These are phyloP conservation scores for Sebastes goodei DNA, from an alignment of 2,797 vertebrate species.

Conservation along the genomic window DNA sequence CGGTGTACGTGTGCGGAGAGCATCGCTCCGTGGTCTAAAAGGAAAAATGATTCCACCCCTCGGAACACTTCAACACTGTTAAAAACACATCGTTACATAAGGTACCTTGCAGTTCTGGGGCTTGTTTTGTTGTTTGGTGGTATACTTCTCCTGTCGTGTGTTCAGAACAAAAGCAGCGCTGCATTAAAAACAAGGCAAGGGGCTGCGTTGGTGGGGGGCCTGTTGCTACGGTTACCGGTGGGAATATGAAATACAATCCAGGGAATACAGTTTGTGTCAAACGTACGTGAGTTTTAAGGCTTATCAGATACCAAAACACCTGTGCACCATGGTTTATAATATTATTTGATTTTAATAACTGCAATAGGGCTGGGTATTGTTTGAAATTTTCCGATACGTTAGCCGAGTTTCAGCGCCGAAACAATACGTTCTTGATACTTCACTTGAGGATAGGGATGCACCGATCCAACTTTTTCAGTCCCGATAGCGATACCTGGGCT, in stretches of 20 bases:
- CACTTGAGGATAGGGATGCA: too few relatives aligned
- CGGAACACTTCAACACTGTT: constrained; percentile 9
- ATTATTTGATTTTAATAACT: neutral
- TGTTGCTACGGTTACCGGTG: neutral
- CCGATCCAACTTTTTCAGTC: too few relatives aligned
- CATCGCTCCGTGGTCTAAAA: constrained; percentile 90
- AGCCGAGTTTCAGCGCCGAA: neutral
- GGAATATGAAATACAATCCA: neutral
- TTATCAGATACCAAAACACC: neutral
- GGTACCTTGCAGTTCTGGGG: neutral
- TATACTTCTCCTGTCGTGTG: neutral
- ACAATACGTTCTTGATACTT: neutral
- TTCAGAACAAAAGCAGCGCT: constrained; percentile 22
- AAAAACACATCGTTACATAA: neutral
- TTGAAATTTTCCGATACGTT: neutral
- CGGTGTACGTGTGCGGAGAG: constrained; percentile 95
- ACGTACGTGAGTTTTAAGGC: neutral
- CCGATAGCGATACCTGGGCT: too few relatives aligned
- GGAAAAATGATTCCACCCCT: neutral
- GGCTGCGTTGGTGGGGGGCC: neutral
- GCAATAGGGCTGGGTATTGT: neutral
- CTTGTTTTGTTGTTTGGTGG: constrained; percentile 15
- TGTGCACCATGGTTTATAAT: neutral
- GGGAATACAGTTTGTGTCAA: neutral
- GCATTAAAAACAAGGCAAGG: neutral